phyloP scores from a whole-genome alignment of 2,797 vertebrate genomes.

The Lindbergichthys nudifrons region DNA sequence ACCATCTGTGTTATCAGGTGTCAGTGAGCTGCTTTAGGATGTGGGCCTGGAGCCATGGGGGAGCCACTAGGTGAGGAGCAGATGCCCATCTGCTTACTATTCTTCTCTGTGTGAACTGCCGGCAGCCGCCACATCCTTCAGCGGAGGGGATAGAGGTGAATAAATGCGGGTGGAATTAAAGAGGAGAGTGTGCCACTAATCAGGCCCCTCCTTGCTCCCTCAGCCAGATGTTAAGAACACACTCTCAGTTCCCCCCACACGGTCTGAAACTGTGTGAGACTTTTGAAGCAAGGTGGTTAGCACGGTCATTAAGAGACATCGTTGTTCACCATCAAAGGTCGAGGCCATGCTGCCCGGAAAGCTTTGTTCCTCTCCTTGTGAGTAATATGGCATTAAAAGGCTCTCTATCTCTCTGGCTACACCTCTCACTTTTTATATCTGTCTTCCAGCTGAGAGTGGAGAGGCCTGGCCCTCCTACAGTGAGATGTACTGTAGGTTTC shows the following conservation, averaged over 20 bases:
- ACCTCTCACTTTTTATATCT: conserved; percentile 42
- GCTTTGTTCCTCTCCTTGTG: conserved; percentile 21
- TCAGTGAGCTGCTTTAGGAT: conserved; percentile 52
- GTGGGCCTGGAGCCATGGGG: conserved; percentile 57
- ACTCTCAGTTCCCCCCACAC: conserved; percentile 6
- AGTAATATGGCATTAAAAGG: conserved; percentile 34
- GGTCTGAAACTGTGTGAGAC: conserved; percentile 10
- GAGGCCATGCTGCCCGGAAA: conserved; percentile 3
- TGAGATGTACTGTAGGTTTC: conserved; percentile 9
- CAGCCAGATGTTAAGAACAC: conserved; percentile 59
- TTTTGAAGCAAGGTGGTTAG: conserved; percentile 35
- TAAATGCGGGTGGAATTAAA: conserved; percentile 37
- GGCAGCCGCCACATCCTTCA: conserved; percentile 37
- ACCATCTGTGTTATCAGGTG: conserved; percentile 71
- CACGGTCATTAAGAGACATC: conserved; percentile 45
- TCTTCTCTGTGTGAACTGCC: conserved; percentile 53
- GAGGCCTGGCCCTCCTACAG: conserved; percentile 38
- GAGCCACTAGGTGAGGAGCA: conserved; percentile 59
- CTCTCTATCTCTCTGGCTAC: conserved; percentile 20
- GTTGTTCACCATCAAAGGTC: conserved; percentile 37
- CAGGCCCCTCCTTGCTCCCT: conserved; percentile 30
- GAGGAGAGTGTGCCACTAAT: conserved; percentile 48
- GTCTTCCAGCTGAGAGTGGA: conserved; percentile 30
- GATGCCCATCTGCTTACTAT: conserved; percentile 70
- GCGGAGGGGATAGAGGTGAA: conserved; percentile 43